phyloP scores from a whole-genome alignment of 2,888 invertebrate species.

The Eupsilia transversa region DNA sequence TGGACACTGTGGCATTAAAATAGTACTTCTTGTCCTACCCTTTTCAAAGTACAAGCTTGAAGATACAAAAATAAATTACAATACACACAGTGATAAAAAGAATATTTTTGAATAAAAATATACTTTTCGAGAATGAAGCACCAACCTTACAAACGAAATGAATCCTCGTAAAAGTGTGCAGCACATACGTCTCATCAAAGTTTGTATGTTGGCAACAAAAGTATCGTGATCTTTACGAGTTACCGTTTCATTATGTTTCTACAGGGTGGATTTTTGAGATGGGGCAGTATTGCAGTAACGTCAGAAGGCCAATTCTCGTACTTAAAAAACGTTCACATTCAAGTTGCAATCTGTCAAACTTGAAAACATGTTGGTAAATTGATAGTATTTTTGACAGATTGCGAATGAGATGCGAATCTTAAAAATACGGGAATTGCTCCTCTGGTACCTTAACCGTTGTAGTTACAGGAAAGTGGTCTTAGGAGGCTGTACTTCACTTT shows the following conservation, averaged over 20 bases:
- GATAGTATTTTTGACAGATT: too few relatives aligned
- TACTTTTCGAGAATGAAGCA: background rate
- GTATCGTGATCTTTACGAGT: constrained; percentile 35
- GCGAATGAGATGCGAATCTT: too few relatives aligned
- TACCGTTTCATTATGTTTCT: constrained; percentile 19
- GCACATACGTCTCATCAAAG: constrained; percentile 23
- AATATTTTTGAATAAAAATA: constrained; percentile 5
- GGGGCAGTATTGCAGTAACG: too few relatives aligned
- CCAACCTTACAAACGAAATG: constrained; percentile 27
- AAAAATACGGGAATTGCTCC: too few relatives aligned
- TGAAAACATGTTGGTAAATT: too few relatives aligned
- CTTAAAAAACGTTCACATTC: too few relatives aligned
- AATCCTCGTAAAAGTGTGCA: constrained; percentile 38
- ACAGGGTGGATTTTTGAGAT: background rate
- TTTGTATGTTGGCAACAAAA: constrained; percentile 40
- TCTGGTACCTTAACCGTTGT: background rate
- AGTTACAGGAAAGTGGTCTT: background rate
- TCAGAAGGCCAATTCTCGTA: too few relatives aligned
- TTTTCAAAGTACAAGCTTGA: background rate
- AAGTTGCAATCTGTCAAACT: too few relatives aligned
- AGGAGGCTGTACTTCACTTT: too few relatives aligned
- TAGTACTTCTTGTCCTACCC: too few relatives aligned
- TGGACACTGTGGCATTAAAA: background rate
- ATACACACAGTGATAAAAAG: constrained; percentile 8
- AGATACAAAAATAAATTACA: constrained; percentile 3